Conservation (phyloP, 2,888 invertebrate species). For the Phlogophora meticulosa region DNA sequence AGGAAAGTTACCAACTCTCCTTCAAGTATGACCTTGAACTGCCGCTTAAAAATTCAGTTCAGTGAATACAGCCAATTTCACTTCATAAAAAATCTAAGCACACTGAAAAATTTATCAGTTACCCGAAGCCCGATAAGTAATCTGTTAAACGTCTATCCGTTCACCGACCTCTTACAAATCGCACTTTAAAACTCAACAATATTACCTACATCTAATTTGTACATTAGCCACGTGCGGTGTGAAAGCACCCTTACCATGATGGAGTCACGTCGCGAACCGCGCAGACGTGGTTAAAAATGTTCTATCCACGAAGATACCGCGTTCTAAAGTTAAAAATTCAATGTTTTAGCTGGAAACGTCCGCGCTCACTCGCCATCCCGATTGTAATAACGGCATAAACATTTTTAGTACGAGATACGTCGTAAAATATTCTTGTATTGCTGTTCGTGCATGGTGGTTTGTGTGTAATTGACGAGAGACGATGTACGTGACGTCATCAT, state of each 20-base stretch:
- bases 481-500: conserved; percentile 38
- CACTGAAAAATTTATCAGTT: neutral
- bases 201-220: conserved; percentile 56
- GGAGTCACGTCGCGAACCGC: conserved; percentile 77
- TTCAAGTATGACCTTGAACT: too few relatives aligned
- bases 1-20: too few relatives aligned
- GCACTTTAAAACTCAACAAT: conserved; percentile 26
- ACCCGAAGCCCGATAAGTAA: neutral
- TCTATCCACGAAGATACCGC: conserved; percentile 72
- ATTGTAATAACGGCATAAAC: conserved; percentile 66
- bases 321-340: conserved; percentile 80
- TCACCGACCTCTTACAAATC: conserved; percentile 21
- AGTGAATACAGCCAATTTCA: neutral
- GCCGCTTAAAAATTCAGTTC: neutral
- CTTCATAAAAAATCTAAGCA: neutral
- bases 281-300: conserved; percentile 80
- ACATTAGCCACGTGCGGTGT: conserved; percentile 56
- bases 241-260: conserved; percentile 69
- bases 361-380: conserved; percentile 64
- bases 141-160: conserved; percentile 13
- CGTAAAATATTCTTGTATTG: conserved; percentile 50
- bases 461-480: conserved; percentile 38
- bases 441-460: conserved; percentile 13
- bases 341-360: conserved; percentile 70
- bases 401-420: conserved; percentile 57